Evolutionary conservation across 1,140 invertebrate genomes (phyloP).

Genomic region (Brachystomella parvula): DNA sequence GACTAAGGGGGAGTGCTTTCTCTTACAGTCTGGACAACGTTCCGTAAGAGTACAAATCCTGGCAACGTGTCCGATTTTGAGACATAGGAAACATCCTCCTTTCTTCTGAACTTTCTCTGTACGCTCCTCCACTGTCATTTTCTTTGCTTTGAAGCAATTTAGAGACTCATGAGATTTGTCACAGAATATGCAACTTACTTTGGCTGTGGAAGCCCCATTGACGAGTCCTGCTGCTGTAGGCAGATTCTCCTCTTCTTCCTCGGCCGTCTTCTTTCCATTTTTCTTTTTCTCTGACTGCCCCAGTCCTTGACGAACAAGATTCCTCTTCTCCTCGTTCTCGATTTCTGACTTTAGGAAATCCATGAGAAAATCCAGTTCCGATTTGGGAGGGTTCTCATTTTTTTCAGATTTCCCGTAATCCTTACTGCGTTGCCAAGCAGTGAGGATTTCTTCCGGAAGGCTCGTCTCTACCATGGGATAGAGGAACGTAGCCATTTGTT

Average conservation of each 20-base stretch:
- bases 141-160: conserved; percentile 6
- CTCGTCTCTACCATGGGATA: conserved; percentile 42
- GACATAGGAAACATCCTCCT: conserved; percentile 12
- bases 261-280: background rate
- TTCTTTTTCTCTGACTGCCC: background rate
- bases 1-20: conserved; percentile 1
- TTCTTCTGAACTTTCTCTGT: conserved; percentile 5
- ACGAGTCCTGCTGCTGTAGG: background rate
- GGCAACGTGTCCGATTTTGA: background rate
- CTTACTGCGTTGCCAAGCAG: conserved; percentile 39
- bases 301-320: conserved; percentile 24
- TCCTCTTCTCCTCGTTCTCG: conserved; percentile 36
- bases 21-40: conserved; percentile 2
- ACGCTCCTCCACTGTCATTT: conserved; percentile 3
- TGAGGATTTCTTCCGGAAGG: conserved; percentile 38
- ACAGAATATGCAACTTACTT: conserved; percentile 10
- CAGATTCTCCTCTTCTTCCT: background rate
- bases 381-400: background rate
- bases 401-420: background rate
- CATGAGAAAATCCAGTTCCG: conserved; percentile 29
- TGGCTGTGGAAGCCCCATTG: background rate
- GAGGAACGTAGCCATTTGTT: conserved; percentile 41
- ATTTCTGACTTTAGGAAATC: conserved; percentile 38
- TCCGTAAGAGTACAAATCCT: background rate
- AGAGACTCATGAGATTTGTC: conserved; percentile 11